Conservation (phyloP, 2,113 vertebrate species). For the Aramus guarauna region DNA sequence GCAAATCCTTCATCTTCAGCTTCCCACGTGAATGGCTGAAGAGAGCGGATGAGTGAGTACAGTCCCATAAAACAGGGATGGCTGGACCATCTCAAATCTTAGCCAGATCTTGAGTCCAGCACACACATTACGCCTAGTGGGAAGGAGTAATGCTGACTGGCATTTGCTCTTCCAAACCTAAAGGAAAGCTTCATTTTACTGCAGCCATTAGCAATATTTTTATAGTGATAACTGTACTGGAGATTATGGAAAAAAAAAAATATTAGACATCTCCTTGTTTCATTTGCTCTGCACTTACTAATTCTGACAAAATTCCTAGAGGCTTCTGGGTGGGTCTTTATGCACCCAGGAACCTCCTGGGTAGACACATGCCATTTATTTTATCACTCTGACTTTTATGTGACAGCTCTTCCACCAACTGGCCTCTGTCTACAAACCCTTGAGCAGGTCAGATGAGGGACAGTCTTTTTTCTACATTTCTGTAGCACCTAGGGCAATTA, state of each 20-base stretch:
- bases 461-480: not conserved
- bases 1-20: not conserved
- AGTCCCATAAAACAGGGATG: not conserved
- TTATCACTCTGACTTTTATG: not conserved
- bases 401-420: not conserved
- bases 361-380: not conserved
- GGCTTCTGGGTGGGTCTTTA: not conserved
- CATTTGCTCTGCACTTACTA: not conserved
- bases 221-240: not conserved
- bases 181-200: not conserved
- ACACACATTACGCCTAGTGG: not conserved
- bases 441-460: not conserved
- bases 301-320: not conserved
- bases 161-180: not conserved
- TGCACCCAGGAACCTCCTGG: not conserved
- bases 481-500: not conserved
- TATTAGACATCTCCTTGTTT: not conserved
- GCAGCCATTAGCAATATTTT: not conserved
- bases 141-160: not conserved
- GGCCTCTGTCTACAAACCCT: not conserved
- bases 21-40: not conserved
- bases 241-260: not conserved
- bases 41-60: not conserved
- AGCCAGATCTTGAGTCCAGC: not conserved
- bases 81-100: not conserved